Percentiles rank a stretch among this genome's conserved stretches.
Conservation (phyloP, 1,140 invertebrate genomes). For the Vanessa tameamea region DNA sequence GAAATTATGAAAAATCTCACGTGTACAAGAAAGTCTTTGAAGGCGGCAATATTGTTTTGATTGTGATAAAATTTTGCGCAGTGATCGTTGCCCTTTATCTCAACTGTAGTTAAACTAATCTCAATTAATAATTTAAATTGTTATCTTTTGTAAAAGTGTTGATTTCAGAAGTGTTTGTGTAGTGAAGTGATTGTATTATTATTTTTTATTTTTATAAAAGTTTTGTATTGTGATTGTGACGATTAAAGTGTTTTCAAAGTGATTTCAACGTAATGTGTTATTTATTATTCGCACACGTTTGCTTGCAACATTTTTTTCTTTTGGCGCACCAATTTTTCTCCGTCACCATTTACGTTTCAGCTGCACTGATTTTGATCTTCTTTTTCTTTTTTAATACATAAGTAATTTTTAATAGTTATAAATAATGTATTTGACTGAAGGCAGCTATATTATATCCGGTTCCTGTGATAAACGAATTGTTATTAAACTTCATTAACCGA, state of each 20-base stretch:
- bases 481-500: too few species aligned
- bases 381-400: background rate
- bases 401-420: background rate
- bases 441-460: too few species aligned
- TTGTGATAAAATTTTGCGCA: too few species aligned
- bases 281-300: slow-evolving; percentile 8
- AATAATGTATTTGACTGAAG: too few species aligned
- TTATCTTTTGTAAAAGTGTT: background rate
- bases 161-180: background rate
- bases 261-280: slow-evolving; percentile 2
- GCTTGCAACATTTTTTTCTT: slow-evolving; percentile 10
- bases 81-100: too few species aligned
- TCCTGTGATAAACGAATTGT: too few species aligned
- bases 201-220: slow-evolving; percentile 34
- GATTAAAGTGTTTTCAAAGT: slow-evolving; percentile 17
- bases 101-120: too few species aligned
- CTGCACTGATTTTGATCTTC: slow-evolving; percentile 36
- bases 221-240: slow-evolving; percentile 15
- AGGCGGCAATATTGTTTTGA: too few species aligned
- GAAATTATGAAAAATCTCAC: too few species aligned
- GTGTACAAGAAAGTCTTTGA: too few species aligned
- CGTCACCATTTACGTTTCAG: slow-evolving; percentile 19
- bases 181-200: slow-evolving; percentile 15
- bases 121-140: too few species aligned
- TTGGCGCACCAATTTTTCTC: slow-evolving; percentile 11